Percentiles rank a stretch among this genome's conserved stretches.
Conservation (phyloP, 2,113 vertebrate genomes). For the Tonatia bakeri region DNA sequence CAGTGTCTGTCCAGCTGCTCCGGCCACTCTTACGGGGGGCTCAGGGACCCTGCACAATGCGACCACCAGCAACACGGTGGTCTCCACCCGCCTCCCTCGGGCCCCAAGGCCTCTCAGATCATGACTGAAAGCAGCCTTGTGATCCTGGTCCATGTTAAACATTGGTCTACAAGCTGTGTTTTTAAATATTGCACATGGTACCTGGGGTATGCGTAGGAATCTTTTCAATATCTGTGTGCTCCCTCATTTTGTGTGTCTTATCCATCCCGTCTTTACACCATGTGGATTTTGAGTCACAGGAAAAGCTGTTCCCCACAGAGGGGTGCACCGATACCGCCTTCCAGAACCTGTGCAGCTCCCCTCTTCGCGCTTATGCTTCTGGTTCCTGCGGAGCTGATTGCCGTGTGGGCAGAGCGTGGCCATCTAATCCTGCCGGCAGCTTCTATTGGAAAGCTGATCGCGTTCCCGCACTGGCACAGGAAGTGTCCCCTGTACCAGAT, state of each 20-base stretch:
- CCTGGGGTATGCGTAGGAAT: neutral
- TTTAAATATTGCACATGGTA: too few species aligned
- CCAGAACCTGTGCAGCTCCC: rapidly evolving
- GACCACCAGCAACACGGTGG: rapidly evolving
- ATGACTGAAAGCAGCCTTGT: neutral
- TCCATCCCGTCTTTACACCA: neutral
- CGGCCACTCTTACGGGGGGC: neutral
- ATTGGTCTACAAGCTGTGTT: neutral
- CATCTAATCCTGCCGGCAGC: neutral
- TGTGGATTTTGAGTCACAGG: neutral
- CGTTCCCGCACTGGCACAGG: too few species aligned
- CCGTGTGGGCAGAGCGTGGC: neutral
- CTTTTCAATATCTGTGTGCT: neutral
- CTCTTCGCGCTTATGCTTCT: neutral
- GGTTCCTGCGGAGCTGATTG: neutral
- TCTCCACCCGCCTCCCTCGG: neutral
- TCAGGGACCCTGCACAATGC: neutral
- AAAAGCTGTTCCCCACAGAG: neutral
- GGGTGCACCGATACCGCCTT: too few species aligned
- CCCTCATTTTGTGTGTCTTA: neutral
- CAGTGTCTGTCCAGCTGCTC: neutral
- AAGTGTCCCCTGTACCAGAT: neutral
- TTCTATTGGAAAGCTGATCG: neutral
- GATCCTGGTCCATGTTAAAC: neutral
- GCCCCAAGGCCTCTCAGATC: neutral